Evolutionary conservation across 1,140 invertebrate genomes (phyloP), one percentile per base, ranked within the genome.

Genomic region (Camponotus pennsylvanicus): DNA sequence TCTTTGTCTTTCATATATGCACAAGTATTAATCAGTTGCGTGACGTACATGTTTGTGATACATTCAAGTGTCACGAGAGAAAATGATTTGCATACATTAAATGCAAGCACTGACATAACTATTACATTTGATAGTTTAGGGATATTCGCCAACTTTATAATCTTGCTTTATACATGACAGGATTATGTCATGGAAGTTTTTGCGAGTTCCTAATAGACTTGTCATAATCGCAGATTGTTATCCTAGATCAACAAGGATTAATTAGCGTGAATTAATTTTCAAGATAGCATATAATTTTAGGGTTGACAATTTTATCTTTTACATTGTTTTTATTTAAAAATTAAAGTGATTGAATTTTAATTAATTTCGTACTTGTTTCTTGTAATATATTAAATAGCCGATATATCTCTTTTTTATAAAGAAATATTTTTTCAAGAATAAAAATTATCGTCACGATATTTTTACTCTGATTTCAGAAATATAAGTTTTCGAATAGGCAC

Each of bases 111-210:
- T 75, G 63, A 75, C 13, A 55, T 61, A 73, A 73, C 67, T 13
- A 34, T 82, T 82, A 82, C 79, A 45, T 82, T 82, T 75, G 45
- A 40, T 83, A 61, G 67, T 49, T 73, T 42, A 13, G 69, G 42
- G 75, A 73, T 73, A 75, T 83, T 42, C 42, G 27, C 42, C 11
- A 55, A 61, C 67, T 83, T 73, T 55, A 70, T 34, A 71, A 83
- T 59, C 70, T 73, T 83, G 37, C 79, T 75, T 83, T 83, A 73
- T 21, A 45, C 21, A 27, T 73, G 69, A 83, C 69, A 61, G 27
- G n/a, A 8, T 45, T 83, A 55, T 83, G 79, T 83, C 79, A 83
- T 83, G 55, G 42, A 75, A 83, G 69, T 83, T 73, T 2, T 7
- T 40, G 67, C 69, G 61, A 83, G 69, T 83, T 83, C 27, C 67